phyloP scores from a whole-genome alignment of 2,113 vertebrate species.

The Capreolus pygargus region DNA sequence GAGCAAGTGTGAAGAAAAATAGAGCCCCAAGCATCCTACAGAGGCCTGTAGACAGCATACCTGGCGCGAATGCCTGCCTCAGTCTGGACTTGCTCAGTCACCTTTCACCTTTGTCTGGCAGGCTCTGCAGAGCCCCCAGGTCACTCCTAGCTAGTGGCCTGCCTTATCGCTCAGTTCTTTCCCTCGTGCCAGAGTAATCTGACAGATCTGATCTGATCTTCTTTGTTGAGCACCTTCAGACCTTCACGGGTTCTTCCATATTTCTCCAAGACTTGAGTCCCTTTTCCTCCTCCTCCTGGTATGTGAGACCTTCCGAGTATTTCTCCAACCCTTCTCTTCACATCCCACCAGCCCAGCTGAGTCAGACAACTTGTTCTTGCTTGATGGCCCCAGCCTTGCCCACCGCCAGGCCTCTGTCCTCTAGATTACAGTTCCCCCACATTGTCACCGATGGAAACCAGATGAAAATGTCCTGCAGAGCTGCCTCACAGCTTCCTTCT shows the following conservation, averaged over 20 bases:
- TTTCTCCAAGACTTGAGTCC: neutral
- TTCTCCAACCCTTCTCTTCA: neutral
- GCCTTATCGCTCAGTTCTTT: neutral
- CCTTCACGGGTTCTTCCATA: neutral
- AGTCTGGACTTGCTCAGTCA: neutral
- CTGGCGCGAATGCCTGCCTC: neutral
- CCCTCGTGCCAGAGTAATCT: neutral
- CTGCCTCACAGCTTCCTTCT: neutral
- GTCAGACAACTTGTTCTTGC: neutral
- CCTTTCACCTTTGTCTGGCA: neutral
- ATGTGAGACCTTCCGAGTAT: neutral
- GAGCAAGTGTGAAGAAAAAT: neutral
- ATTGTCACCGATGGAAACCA: neutral
- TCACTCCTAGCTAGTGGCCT: neutral
- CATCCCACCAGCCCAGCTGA: neutral
- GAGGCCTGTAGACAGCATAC: neutral
- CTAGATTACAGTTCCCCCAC: neutral
- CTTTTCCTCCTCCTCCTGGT: neutral
- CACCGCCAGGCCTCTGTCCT: neutral
- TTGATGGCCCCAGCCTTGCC: neutral
- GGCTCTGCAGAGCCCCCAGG: neutral
- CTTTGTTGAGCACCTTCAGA: neutral
- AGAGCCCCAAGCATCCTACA: fast-evolving
- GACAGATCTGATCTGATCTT: neutral
- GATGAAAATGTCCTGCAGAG: neutral